Evolutionary conservation across 2,113 vertebrate species (phyloP), one percentile per base, ranked within the genome.

Genomic region (Albula goreensis): DNA sequence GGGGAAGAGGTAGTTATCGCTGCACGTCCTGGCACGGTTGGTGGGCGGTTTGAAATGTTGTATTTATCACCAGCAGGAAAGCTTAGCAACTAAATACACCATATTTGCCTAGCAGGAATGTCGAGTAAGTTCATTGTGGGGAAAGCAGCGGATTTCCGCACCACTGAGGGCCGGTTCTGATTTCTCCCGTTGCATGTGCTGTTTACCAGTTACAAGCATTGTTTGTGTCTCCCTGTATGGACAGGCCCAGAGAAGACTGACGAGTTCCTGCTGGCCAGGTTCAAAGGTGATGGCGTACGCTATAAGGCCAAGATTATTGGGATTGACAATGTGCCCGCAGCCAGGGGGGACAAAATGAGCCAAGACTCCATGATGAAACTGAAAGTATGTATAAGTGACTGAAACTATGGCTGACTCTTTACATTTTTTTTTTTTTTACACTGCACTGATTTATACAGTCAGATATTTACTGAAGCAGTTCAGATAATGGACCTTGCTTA

Each of bases 301-400:
- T 99, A 99, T 92, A 99, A 99, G 91, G 98, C 97, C 90, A 99
- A 99, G 88, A 90, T 99, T 9, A 99, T 99, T 8, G 98, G 98
- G 11, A 93, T 99, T 48, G 98, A 99, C 88, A 97, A 99, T 66
- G 97, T 99, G 22, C 92, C 96, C 0, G 97, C 98, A 81, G 96
- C 98, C 89, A 94, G 97, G 92, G 98, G 98, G 82, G 98, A 99
- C 89, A 98, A 99, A 94, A 99, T 99, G 98, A 97, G 97, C 91
- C 98, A 99, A 87, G 98, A 99, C 92, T 98, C 98, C 80, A 99
- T 99, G 98, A 99, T 99, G 98, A 99, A 99, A 86, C 95, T 99
- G 0, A 99, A 99, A 97, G 98, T 99, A 94, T 2, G 60, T 50
- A 22, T 11, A 49, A 10, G 50, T 13, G 31, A 41, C 31, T 41